Evolutionary conservation across 2,888 invertebrate species (phyloP).

Genomic region (Germaria angustata): DNA sequence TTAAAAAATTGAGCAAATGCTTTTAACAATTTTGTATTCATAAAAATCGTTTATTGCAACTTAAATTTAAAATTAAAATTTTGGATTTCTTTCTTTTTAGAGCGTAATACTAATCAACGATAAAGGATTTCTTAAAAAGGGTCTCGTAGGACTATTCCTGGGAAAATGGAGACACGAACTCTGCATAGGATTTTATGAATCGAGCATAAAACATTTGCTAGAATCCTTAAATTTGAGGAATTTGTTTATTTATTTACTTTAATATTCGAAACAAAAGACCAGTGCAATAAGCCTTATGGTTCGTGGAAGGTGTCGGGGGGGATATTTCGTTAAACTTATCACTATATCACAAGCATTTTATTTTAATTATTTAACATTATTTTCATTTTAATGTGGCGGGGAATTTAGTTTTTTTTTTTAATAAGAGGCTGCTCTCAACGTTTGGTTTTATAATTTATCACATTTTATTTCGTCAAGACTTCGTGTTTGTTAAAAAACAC

Average conservation of each 20-base stretch:
- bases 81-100: neutral
- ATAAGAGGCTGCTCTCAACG: conserved; percentile 33
- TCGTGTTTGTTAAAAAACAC: neutral
- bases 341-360: conserved; percentile 76
- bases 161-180: conserved; percentile 69
- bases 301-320: neutral
- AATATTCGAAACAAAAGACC: neutral
- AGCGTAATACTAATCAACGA: conserved; percentile 45
- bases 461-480: conserved; percentile 1
- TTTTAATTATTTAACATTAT: neutral
- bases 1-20: conserved; percentile 53
- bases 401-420: neutral
- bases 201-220: conserved; percentile 77
- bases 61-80: neutral
- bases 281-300: conserved; percentile 38
- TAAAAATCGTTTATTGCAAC: conserved; percentile 53
- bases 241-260: neutral
- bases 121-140: neutral
- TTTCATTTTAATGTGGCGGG: conserved; percentile 20
- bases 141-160: conserved; percentile 36
- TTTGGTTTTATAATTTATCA: conserved; percentile 12
- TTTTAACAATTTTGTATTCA: conserved; percentile 44
- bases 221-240: conserved; percentile 70
- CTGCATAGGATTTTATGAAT: conserved; percentile 76
- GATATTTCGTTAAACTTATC: conserved; percentile 71